Evolutionary conservation across 2,888 invertebrate species (phyloP), one percentile per base, ranked within the genome.

Genomic region (Meiosimyza platycephala): DNA sequence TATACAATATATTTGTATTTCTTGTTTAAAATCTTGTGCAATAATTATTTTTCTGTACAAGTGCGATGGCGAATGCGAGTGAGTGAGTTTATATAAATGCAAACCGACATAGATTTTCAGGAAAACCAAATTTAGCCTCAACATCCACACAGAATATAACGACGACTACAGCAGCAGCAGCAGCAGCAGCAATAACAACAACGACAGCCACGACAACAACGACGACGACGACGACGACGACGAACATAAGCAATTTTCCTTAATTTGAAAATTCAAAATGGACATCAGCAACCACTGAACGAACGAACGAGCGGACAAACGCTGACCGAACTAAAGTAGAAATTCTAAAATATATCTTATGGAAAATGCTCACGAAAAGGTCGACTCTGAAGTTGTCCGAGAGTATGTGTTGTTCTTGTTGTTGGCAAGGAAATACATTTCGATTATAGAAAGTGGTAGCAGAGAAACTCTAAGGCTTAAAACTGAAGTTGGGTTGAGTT

Each of bases 191-290:
- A 22, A 22, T 22, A 22, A 22, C 22, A 22, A 22, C 12, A 22
- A 57, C 57, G 4, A 12, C 57, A 22, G 57, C 57, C 5, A 22
- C 22, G 2, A 59, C 22, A 2, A 28, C 16, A 18, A 28, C 59
- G 28, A 28, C 59, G 9, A 18, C 13, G 7, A 7, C 15, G 28
- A 18, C 22, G 5, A 18, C 22, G 12, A 59, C 18, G 15, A 59
- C 22, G 59, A 15, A 59, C 22, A 22, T 15, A 59, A 59, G 50
- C 55, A 69, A 51, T 60, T 70, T 54, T 18, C 18, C 47, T 70
- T 70, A 63, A 70, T 60, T 70, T 70, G 69, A 62, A 68, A 18
- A 70, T 70, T 62, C 63, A 70, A 70, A 70, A 70, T 70, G 69
- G 69, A 70, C 60, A 62, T 69, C 62, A 52, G 33, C 69, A 62